phyloP scores from a whole-genome alignment of 1,140 invertebrate genomes.

The Ips typographus region DNA sequence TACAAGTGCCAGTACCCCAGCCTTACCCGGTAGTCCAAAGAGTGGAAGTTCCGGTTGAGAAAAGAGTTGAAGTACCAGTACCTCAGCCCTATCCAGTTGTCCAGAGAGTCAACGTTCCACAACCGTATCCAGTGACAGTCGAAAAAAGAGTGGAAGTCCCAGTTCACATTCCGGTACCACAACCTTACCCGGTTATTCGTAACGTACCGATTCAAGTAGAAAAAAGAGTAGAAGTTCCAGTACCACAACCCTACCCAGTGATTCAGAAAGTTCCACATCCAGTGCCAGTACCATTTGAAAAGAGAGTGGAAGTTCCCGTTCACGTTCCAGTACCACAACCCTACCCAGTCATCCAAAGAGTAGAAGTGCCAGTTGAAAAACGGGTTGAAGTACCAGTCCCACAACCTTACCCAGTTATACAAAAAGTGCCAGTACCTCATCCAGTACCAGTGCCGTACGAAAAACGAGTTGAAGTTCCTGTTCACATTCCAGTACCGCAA shows the following conservation, averaged over 20 bases:
- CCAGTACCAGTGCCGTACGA: slow-evolving; percentile 10
- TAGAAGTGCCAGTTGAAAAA: slow-evolving; percentile 22
- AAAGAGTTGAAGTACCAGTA: slow-evolving; percentile 22
- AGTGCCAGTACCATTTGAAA: slow-evolving; percentile 17
- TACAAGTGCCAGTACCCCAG: slow-evolving; percentile 13
- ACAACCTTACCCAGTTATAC: slow-evolving; percentile 26
- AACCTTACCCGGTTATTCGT: slow-evolving; percentile 13
- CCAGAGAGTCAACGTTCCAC: slow-evolving; percentile 24
- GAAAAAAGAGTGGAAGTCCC: slow-evolving; percentile 18
- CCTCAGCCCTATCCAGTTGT: slow-evolving; percentile 23
- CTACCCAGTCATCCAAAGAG: slow-evolving; percentile 18
- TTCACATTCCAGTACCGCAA: slow-evolving; percentile 12
- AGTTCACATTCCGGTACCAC: slow-evolving; percentile 4
- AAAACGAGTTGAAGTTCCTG: slow-evolving; percentile 20
- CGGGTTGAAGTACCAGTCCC: slow-evolving; percentile 29
- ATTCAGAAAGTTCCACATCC: slow-evolving; percentile 14
- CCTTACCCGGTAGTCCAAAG: slow-evolving; percentile 23
- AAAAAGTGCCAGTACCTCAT: slow-evolving; percentile 18
- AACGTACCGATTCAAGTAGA: slow-evolving; percentile 12
- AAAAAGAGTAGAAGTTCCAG: slow-evolving; percentile 7
- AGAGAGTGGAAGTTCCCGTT: slow-evolving; percentile 17
- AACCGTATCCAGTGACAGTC: slow-evolving; percentile 8
- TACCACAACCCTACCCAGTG: slow-evolving; percentile 36
- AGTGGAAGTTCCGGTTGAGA: slow-evolving; percentile 22
- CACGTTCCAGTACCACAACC: slow-evolving; percentile 19